Conservation (phyloP, 2,797 vertebrate species). For the Cynopterus sphinx region DNA sequence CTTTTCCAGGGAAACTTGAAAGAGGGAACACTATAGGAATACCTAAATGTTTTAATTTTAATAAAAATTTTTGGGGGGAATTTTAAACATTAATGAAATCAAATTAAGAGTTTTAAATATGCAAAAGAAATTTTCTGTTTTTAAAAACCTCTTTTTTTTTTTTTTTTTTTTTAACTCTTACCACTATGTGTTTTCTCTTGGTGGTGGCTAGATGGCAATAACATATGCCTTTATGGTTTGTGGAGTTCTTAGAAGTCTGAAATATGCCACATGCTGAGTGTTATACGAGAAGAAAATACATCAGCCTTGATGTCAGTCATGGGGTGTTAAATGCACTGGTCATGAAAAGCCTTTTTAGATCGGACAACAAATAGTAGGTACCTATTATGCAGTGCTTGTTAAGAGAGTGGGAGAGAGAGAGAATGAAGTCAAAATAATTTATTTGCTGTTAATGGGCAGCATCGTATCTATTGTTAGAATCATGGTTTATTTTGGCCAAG, state of each 20-base stretch:
- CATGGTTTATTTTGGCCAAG: constrained; percentile 13
- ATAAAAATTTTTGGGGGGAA: background rate
- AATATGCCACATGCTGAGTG: background rate
- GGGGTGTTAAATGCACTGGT: background rate
- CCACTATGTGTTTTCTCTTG: background rate
- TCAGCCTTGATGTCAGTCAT: background rate
- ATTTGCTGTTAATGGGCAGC: background rate
- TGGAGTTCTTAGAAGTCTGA: background rate
- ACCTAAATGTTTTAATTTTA: background rate
- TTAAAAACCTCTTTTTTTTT: background rate
- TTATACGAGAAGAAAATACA: background rate
- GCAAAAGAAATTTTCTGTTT: background rate
- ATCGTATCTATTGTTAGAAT: background rate
- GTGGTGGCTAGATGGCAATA: background rate
- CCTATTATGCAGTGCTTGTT: background rate
- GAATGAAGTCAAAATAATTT: background rate
- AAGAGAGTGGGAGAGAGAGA: background rate
- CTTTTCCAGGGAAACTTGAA: background rate
- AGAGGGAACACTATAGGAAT: background rate
- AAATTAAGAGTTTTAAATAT: constrained; percentile 25
- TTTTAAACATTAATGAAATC: background rate
- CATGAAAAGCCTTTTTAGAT: background rate
- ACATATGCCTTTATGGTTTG: background rate
- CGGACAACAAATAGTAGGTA: background rate
- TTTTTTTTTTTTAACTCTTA: background rate